Evolutionary conservation across 2,797 vertebrate species (phyloP), one percentile per base, ranked within the genome.

Genomic region (Streptopelia turtur): DNA sequence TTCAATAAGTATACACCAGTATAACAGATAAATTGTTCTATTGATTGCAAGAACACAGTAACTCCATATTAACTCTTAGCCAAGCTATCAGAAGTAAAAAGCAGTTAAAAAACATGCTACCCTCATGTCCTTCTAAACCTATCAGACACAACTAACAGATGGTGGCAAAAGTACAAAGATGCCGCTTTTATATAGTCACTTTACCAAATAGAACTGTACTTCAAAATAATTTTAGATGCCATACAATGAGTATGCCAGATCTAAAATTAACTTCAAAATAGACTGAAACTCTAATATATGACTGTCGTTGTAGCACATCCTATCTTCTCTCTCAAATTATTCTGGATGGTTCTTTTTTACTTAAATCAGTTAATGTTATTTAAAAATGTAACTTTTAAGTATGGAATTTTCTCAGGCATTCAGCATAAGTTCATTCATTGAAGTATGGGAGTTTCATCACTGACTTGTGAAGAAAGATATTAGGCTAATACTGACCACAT

Each of bases 141-240:
- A 93, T 43, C 5, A 91, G 45, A 76, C 35, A 56, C 20, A 81
- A 71, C 8, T 75, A 85, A 72, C 18, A 80, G 50, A 70, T 27
- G 10, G 47, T 41, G 52, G 50, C 55, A 69, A 63, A 31, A 74
- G 20, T 57, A 77, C 13, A 50, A 80, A 76, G 82, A 94, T 59
- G 70, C 69, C 78, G 78, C 43, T 81, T 95, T 66, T 80, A 91
- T 28, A 64, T 4, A 88, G 74, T 57, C 70, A 89, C 84, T 94
- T 91, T 94, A 93, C 87, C 65, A 43, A 94, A 47, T 8, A 56
- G 28, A 76, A 72, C 18, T 13, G 2, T 72, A 61, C 47, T 83
- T 84, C 13, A 89, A 83, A 86, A 74, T 30, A 89, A 65, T 65
- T 45, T 90, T 95, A 91, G 61, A 83, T 49, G 31, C 31, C 25